Evolutionary conservation across 2,113 vertebrate genomes (phyloP).

Genomic region (Rhinopomastus cyanomelas): DNA sequence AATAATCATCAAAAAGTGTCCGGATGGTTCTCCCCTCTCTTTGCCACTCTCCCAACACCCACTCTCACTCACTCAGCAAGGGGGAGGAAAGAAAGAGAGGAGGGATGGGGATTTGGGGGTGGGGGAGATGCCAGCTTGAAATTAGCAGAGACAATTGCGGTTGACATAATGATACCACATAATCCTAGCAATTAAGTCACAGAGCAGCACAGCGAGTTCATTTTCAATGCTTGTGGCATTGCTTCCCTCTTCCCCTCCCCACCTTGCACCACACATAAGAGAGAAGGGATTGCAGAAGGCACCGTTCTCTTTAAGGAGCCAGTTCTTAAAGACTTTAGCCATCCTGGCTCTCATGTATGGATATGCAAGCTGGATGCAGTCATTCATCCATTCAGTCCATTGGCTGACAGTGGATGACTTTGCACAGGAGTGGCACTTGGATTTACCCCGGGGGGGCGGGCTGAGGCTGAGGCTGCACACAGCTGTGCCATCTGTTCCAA

Average conservation of each 20-base stretch:
- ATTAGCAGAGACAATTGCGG: constrained; percentile 23
- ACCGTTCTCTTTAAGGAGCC: constrained; percentile 30
- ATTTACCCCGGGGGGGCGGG: constrained; percentile 65
- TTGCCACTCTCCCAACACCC: not conserved
- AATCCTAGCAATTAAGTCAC: constrained; percentile 56
- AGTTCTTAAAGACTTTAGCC: not conserved
- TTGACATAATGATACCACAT: constrained; percentile 30
- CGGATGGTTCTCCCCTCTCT: not conserved
- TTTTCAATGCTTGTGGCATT: fast-evolving
- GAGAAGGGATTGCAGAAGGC: not conserved
- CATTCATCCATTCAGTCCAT: constrained; percentile 69
- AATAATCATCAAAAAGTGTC: not conserved
- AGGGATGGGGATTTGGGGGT: not conserved
- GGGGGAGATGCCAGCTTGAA: constrained; percentile 1
- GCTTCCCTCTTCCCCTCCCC: not conserved
- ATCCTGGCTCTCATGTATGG: not conserved
- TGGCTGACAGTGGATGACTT: constrained; percentile 74
- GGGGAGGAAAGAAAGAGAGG: not conserved
- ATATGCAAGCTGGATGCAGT: constrained; percentile 17
- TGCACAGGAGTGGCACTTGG: constrained; percentile 72
- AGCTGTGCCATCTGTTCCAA: constrained; percentile 83
- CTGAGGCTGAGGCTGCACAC: constrained; percentile 65
- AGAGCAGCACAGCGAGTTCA: not conserved
- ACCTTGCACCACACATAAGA: fast-evolving
- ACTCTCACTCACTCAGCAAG: not conserved